Evolutionary conservation across 2,113 vertebrate species (phyloP).

Genomic region (Rhegmatorhina hoffmannsi): DNA sequence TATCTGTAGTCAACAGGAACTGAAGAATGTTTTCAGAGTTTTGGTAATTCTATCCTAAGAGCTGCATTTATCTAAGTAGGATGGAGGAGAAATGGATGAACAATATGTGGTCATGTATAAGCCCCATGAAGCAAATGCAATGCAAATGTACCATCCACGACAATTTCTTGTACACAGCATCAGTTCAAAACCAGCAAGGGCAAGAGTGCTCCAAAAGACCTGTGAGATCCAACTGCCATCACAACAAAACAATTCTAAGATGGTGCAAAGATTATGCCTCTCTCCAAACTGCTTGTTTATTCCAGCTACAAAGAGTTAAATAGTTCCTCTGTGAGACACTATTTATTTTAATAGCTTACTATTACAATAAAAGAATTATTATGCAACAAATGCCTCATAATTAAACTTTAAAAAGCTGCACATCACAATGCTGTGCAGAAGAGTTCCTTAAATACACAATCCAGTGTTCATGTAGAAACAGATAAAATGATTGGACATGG

Average conservation of each 20-base stretch:
- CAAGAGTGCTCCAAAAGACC: background rate
- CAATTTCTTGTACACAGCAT: background rate
- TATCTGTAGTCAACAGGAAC: background rate
- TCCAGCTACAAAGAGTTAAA: background rate
- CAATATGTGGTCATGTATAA: background rate
- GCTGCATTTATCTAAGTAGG: background rate
- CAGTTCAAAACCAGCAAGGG: background rate
- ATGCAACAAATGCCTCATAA: slow-evolving; percentile 45
- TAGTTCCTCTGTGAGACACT: background rate
- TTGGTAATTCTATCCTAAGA: background rate
- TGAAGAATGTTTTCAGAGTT: background rate
- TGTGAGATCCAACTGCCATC: background rate
- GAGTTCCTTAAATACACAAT: slow-evolving; percentile 21
- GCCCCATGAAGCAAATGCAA: fast-evolving
- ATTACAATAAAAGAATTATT: slow-evolving; percentile 26
- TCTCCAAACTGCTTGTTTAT: background rate
- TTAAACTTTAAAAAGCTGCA: slow-evolving; percentile 66
- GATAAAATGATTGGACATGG: slow-evolving; percentile 31
- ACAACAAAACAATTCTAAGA: background rate
- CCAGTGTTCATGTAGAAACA: background rate
- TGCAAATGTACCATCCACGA: background rate
- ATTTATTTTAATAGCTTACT: slow-evolving; percentile 27
- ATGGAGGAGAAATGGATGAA: background rate
- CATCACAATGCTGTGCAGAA: slow-evolving; percentile 25
- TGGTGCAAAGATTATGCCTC: background rate